phyloP scores from a whole-genome alignment of 2,113 vertebrate genomes.

The Aix galericulata region DNA sequence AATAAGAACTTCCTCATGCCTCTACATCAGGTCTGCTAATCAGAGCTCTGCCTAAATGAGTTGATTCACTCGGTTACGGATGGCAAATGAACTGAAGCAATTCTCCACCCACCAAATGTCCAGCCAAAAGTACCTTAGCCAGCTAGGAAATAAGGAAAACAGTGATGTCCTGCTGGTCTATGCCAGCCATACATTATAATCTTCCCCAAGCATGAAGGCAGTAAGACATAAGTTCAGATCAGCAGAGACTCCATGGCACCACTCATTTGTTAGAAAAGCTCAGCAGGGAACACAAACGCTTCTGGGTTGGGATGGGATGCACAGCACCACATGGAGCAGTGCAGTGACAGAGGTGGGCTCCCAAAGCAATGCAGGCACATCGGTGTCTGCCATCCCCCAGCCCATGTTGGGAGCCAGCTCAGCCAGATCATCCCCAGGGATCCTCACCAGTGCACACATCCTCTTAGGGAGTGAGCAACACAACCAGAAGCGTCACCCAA shows the following conservation, averaged over 20 bases:
- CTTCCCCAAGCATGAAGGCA: neutral
- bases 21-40: neutral
- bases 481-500: neutral
- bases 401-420: neutral
- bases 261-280: neutral
- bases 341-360: neutral
- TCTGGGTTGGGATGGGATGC: neutral
- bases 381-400: neutral
- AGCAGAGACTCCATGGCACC: neutral
- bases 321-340: neutral
- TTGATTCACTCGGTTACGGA: neutral
- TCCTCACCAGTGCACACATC: neutral
- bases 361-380: accelerated
- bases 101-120: neutral
- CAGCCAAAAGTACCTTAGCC: neutral
- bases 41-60: neutral
- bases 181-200: neutral
- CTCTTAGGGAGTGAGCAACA: neutral
- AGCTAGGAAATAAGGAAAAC: neutral
- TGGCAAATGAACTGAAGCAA: slow-evolving; percentile 16
- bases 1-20: slow-evolving; percentile 11
- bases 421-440: accelerated
- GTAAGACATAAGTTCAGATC: neutral
- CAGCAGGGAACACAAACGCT: neutral
- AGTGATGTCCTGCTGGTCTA: neutral